A percentile compares a stretch with the other conserved stretches of the same genome.
These are phyloP conservation scores for Antheraea yamamai DNA, from an alignment of 2,888 invertebrate species.

Conservation along the genomic window DNA sequence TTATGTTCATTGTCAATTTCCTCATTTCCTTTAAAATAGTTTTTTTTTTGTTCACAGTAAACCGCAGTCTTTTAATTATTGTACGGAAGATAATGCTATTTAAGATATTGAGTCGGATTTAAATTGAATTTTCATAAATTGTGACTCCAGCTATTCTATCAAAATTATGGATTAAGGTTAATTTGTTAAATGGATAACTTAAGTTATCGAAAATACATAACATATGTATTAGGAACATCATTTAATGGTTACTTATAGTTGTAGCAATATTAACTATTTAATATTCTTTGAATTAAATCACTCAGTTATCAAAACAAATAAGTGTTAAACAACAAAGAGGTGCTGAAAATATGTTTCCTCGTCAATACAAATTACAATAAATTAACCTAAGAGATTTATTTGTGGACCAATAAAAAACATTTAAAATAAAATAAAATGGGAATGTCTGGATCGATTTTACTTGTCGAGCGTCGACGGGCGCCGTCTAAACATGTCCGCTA, in stretches of 20 bases:
- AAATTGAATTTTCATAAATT: too few relatives aligned
- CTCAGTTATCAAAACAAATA: neutral
- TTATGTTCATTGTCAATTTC: conserved; percentile 1
- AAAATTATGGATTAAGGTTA: neutral
- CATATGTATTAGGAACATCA: neutral
- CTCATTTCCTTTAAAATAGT: neutral
- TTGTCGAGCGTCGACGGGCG: conserved; percentile 42
- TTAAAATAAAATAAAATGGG: conserved; percentile 19
- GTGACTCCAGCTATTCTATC: neutral
- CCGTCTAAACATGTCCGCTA: conserved; percentile 48
- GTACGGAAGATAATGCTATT: neutral
- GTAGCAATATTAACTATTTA: neutral
- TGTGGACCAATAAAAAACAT: conserved; percentile 3
- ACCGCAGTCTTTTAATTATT: neutral
- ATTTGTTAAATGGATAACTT: neutral
- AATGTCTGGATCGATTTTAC: conserved; percentile 32
- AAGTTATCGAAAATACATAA: neutral
- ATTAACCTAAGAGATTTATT: conserved; percentile 13
- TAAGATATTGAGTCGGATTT: neutral
- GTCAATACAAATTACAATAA: conserved; percentile 10
- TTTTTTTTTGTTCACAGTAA: neutral
- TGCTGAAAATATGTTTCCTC: neutral
- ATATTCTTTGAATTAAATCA: neutral
- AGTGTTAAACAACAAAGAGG: neutral
- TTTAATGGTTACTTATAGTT: neutral